These are phyloP conservation scores for Porites rus DNA, from an alignment of 92 coral and sea anemone genomes.

Conservation along the genomic window DNA sequence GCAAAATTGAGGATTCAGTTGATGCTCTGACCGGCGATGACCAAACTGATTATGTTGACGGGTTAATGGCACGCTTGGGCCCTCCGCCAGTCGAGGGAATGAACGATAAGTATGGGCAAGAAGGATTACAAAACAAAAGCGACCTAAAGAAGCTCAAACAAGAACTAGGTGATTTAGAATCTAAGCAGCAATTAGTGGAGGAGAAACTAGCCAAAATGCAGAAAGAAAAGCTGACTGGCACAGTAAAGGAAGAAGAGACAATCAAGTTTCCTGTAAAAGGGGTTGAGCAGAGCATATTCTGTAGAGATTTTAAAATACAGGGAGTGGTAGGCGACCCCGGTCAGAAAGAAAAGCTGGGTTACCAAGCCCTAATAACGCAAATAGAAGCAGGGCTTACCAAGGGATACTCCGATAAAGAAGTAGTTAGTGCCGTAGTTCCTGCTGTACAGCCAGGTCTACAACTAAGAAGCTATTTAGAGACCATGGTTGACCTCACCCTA, in stretches of 20 bases:
- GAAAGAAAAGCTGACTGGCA: no score
- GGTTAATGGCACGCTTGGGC: not conserved
- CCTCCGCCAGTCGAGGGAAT: not conserved
- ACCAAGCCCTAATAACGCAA: constrained; percentile 66
- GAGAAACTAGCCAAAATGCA: no score
- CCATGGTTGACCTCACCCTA: constrained; percentile 43
- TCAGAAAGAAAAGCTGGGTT: constrained; percentile 67
- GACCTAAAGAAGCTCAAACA: not conserved
- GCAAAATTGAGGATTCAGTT: constrained; percentile 13
- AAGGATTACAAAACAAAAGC: constrained; percentile 1
- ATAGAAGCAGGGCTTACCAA: constrained; percentile 60
- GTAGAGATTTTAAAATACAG: constrained; percentile 61
- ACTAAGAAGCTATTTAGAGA: constrained; percentile 65
- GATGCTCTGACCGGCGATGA: constrained; percentile 2
- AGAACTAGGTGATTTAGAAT: not conserved
- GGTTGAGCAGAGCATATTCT: constrained; percentile 41
- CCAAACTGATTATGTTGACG: constrained; percentile 15
- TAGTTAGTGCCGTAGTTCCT: constrained; percentile 58
- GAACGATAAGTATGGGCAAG: not conserved
- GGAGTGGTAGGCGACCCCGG: constrained; percentile 73
- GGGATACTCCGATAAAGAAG: constrained; percentile 59
- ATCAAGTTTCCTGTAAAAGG: constrained; percentile 39
- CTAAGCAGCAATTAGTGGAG: no score
- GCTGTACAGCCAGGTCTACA: constrained; percentile 69
- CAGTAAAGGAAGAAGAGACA: not conserved